Evolutionary conservation across 2,113 vertebrate species (phyloP).

Genomic region (Desmodus rotundus): DNA sequence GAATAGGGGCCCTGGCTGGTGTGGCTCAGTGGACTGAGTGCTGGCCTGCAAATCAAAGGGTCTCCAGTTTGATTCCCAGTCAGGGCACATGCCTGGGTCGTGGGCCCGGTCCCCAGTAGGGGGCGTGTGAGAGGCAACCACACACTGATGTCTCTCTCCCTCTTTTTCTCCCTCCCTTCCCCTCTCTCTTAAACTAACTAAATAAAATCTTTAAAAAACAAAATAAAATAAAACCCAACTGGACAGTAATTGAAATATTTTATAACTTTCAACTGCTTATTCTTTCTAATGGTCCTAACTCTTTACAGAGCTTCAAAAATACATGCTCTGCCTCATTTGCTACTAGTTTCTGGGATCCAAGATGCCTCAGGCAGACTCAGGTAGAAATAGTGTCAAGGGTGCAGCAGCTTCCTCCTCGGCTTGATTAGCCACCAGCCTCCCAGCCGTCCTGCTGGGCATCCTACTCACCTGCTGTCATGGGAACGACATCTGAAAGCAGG

Average conservation of each 20-base stretch:
- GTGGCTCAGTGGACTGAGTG: no score
- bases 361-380: not conserved
- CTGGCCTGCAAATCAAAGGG: no score
- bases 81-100: no score
- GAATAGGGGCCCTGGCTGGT: no score
- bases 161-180: no score
- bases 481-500: slow-evolving; percentile 91
- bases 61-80: no score
- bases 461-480: slow-evolving; percentile 92
- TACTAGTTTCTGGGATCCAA: not conserved
- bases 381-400: not conserved
- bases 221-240: not conserved
- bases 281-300: not conserved
- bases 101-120: no score
- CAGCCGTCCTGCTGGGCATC: accelerated
- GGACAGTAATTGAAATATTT: not conserved
- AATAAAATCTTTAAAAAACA: no score
- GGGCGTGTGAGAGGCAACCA: no score
- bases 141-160: no score
- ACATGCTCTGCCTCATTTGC: not conserved
- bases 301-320: not conserved
- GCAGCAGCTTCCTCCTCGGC: not conserved
- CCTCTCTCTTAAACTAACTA: not conserved
- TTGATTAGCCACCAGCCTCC: not conserved
- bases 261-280: not conserved